These are phyloP conservation scores for Saguinus oedipus DNA, from an alignment of 2,797 vertebrate genomes.

Conservation along the genomic window DNA sequence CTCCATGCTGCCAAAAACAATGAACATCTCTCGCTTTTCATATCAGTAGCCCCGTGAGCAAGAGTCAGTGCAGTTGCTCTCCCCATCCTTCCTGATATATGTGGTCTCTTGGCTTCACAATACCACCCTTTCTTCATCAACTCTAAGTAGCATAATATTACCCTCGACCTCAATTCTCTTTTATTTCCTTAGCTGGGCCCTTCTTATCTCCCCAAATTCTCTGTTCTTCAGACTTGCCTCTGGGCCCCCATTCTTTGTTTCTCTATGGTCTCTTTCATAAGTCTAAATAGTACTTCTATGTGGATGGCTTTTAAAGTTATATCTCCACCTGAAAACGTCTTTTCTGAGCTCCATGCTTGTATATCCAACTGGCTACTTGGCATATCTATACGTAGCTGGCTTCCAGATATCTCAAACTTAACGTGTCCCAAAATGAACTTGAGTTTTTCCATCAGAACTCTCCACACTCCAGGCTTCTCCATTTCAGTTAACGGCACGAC, in stretches of 20 bases:
- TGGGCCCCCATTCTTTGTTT: background rate
- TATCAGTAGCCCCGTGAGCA: background rate
- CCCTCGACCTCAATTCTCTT: background rate
- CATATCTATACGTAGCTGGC: background rate
- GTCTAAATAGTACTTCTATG: background rate
- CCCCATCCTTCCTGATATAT: background rate
- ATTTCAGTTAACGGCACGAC: background rate
- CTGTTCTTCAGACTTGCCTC: background rate
- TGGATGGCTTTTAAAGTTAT: background rate
- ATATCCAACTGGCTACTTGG: background rate
- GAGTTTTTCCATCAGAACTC: background rate
- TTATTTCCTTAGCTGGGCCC: background rate
- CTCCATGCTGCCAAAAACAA: background rate
- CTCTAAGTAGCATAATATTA: background rate
- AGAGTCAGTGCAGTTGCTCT: background rate
- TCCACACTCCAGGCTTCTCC: background rate
- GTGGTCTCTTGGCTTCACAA: background rate
- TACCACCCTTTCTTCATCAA: background rate
- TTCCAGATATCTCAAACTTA: background rate
- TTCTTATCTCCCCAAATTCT: background rate
- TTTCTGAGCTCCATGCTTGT: background rate
- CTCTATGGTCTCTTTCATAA: background rate
- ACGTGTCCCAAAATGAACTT: background rate
- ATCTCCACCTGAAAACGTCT: background rate
- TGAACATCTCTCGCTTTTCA: background rate